Evolutionary conservation across 2,888 invertebrate genomes (phyloP), one percentile per base, ranked within the genome.

Genomic region (Leucoptera coffeella): DNA sequence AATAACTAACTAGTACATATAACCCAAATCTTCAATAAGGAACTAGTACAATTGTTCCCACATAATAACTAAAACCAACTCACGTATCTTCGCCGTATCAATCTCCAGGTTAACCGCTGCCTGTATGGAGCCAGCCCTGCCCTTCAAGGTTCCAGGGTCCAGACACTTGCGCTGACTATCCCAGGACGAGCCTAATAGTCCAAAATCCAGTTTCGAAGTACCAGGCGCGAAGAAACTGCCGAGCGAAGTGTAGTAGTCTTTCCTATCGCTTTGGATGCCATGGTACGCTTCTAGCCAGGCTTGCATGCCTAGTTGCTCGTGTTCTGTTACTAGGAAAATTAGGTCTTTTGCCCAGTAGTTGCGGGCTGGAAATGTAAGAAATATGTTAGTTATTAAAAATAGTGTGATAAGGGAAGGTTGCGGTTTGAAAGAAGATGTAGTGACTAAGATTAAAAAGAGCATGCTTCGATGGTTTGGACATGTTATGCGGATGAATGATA

Each of bases 271-370:
- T 7, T 55, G 49, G 4, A 69, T 72, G 14, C 82, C 83, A 52
- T 97, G 91, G 55, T 97, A 99, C 0, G 95, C 94, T 59, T 94
- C 88, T 21, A 99, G 52, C 92, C 94, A 96, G 0, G 95, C 93
- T 58, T 94, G 87, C 64, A 89, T 82, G n/a, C 96, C 97, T 32
- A 97, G 67, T 57, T 94, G 91, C 45, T 95, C 95, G 46, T 94
- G 89, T 45, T 96, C 95, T 0, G 93, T 92, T 15, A 97, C 77
- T 15, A 99, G 67, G 53, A 99, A 95, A 41, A 99, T 92, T 33
- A 99, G 82, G 54, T 99, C 97, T 50, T 99, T 96, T 0, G 96
- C 92, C 97, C 96, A 97, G 52, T 96, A 97, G 43, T 88, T 89
- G 60, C 88, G 86, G 36, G 77, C 87, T 88, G 48, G 14, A 64